A percentile compares a stretch with the other conserved stretches of the same genome.
phyloP scores from a whole-genome alignment of 2,797 vertebrate genomes.

The Liparis tanakae region DNA sequence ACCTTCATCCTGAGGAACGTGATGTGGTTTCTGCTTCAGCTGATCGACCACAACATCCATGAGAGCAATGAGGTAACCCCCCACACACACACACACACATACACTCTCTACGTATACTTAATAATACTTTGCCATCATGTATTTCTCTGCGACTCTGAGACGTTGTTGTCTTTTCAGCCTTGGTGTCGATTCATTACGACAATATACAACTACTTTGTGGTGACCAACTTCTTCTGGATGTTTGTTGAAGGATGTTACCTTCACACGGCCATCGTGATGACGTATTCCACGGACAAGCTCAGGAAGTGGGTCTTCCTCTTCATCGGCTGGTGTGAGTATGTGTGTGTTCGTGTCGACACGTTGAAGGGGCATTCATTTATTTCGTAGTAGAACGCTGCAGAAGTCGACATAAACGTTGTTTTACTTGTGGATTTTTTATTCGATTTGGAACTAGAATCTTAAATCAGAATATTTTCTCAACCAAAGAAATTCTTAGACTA shows the following conservation, averaged over 20 bases:
- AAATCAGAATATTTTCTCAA: no score
- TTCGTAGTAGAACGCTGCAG: not conserved
- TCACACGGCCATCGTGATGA: conserved; percentile 97
- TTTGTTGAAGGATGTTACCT: conserved; percentile 99
- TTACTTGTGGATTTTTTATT: not conserved
- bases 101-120: no score
- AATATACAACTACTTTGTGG: conserved; percentile 98
- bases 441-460: not conserved
- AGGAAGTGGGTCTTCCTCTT: conserved; percentile 97
- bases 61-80: conserved; percentile 92
- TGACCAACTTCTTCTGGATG: conserved; percentile 99
- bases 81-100: not conserved
- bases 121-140: no score
- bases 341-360: no score
- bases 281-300: conserved; percentile 96
- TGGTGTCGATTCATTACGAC: conserved; percentile 97
- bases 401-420: not conserved
- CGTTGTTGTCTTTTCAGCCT: conserved; percentile 79
- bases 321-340: conserved; percentile 97
- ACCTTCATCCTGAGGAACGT: conserved; percentile 97
- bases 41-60: conserved; percentile 95
- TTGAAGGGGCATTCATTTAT: not conserved
- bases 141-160: conserved; percentile 3
- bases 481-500: no score
- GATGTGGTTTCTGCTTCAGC: conserved; percentile 96